Evolutionary conservation across 2,888 invertebrate genomes (phyloP), one percentile per base, ranked within the genome.

Genomic region (Napeogenes inachia): DNA sequence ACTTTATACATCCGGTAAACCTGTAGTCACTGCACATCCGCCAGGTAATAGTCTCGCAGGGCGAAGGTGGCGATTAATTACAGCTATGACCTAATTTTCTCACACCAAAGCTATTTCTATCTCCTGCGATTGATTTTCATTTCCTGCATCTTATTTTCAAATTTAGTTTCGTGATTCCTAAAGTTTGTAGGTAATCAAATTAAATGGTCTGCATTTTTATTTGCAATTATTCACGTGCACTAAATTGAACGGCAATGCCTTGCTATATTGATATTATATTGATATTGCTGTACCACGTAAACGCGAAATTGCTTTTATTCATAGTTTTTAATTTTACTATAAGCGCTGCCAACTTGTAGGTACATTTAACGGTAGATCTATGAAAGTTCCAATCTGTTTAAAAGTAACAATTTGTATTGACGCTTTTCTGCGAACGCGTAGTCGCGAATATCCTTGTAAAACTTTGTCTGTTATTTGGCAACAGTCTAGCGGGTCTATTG

Each of bases 401-500:
- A 54, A 6, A 45, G 60, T 57, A 60, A 60, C 63, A 60, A 59
- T 42, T 42, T 63, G 60, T 57, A 60, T 63, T 60, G 60, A 60
- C 57, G 46, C 32, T 42, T 55, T 55, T 50, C 42, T 62, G 63
- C 60, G 46, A 63, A 54, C 60, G 46, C 57, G 57, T 60, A 63
- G 57, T 57, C 57, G 46, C 10, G 13, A 60, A 57, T 60, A 60
- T 45, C 63, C 63, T 63, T 63, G 62, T 56, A 57, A 60, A 60
- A 42, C 57, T 57, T 63, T 63, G 60, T 63, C 57, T 57, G 60
- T 61, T 55, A 59, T 45, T 85, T 85, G 85, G 77, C 78, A 77
- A 75, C 55, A 69, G 71, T 68, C 69, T 65, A 65, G 64, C 69
- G 69, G 78, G 77, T 74, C 71, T 86, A 87, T 89, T 88, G 88